Evolutionary conservation across 2,888 invertebrate species (phyloP), one percentile per base, ranked within the genome.

Genomic region (Neoscelio sp.): DNA sequence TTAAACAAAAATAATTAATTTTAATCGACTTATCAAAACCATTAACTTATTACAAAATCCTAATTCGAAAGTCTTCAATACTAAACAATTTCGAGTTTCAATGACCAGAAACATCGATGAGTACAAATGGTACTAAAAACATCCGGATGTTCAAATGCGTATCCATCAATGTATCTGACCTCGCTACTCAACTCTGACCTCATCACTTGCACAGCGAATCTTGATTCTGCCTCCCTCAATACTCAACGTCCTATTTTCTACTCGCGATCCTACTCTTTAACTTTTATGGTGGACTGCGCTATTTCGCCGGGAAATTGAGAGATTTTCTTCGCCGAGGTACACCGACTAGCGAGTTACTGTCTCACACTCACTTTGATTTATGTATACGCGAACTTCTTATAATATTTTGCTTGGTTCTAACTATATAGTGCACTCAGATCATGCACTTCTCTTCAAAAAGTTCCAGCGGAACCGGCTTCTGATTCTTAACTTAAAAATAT

Each of bases 271-370:
- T 67, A 33, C 80, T 82, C 81, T 82, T 83, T 82, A 84, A 86
- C 82, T 84, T 84, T 85, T 82, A 86, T 81, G 81, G 78, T 62
- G 75, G 33, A 76, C 52, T 68, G 35, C 54, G 44, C 56, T 40
- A 70, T 62, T 56, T 62, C 46, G 65, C 38, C 48, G 30, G 71
- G 58, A 60, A 65, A 71, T 68, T 48, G 50, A 60, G 38, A 67
- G 40, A 71, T 62, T 52, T 38, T 17, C 30, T 62, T 58, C 18
- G 4, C 44, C 15, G 35, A 52, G 52, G 35, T 56, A 38, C 12
- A 56, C 38, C 40, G 26, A 23, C 15, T 65, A 13, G 17, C 40
- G n/a, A 30, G 52, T 35, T 10, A 4, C 26, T 44, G 60, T 26
- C 17, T 60, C 54, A 33, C 42, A 26, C 10, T 52, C 23, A 15